phyloP scores from a whole-genome alignment of 2,797 vertebrate species.

The Amniataba percoides region DNA sequence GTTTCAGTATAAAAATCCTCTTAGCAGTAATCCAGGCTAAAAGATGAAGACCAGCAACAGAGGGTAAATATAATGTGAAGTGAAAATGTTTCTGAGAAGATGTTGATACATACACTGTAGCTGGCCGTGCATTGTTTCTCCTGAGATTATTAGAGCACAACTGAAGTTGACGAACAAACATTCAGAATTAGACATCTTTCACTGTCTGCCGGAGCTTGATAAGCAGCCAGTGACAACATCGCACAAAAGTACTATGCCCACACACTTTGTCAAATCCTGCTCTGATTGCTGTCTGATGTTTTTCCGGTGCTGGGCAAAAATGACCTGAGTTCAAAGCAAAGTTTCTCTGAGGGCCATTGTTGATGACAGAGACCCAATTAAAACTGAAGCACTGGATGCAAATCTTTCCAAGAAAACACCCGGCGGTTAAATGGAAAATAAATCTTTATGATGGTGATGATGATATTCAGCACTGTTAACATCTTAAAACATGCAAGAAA shows the following conservation, averaged over 20 bases:
- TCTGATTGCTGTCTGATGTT: constrained; percentile 63
- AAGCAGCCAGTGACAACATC: constrained; percentile 53
- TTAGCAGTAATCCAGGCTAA: constrained; percentile 79
- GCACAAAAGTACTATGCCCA: constrained; percentile 55
- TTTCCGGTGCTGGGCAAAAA: constrained; percentile 69
- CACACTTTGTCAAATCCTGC: constrained; percentile 44
- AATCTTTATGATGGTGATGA: background rate
- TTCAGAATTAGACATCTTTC: constrained; percentile 44
- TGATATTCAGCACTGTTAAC: background rate
- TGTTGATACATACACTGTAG: background rate
- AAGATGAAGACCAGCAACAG: constrained; percentile 50
- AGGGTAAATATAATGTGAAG: constrained; percentile 26
- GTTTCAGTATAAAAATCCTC: constrained; percentile 78
- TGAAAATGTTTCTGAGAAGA: constrained; percentile 17
- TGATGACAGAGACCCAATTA: constrained; percentile 74
- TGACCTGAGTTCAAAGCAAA: constrained; percentile 71
- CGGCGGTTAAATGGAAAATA: constrained; percentile 29
- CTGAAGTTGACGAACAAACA: constrained; percentile 42
- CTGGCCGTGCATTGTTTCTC: background rate
- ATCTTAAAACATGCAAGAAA: background rate
- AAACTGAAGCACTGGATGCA: constrained; percentile 66
- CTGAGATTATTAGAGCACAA: constrained; percentile 52
- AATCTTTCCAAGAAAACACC: constrained; percentile 59
- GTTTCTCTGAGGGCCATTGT: constrained; percentile 71
- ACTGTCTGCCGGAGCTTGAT: constrained; percentile 50